A percentile compares a stretch with the other conserved stretches of the same genome.
These are phyloP conservation scores for Choristoneura fumiferana DNA, from an alignment of 1,140 invertebrate genomes.

Conservation along the genomic window DNA sequence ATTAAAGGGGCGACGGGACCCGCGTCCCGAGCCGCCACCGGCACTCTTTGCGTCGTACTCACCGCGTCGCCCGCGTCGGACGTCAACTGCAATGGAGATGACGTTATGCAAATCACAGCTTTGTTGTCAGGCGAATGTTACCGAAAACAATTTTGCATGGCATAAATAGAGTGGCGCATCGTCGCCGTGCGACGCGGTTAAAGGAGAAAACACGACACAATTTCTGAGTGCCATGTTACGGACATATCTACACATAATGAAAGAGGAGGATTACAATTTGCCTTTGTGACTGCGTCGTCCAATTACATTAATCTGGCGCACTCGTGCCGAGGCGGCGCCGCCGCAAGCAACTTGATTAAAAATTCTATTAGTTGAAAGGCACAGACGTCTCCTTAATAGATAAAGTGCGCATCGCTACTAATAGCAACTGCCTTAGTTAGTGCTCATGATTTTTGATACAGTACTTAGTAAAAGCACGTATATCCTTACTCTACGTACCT, in stretches of 20 bases:
- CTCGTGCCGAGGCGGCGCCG: constrained; percentile 56
- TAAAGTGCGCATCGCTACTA: constrained; percentile 55
- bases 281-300: constrained; percentile 73
- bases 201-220: constrained; percentile 55
- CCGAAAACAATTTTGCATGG: constrained; percentile 37
- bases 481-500: neutral
- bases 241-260: constrained; percentile 62
- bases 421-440: constrained; percentile 6
- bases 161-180: constrained; percentile 31
- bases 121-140: constrained; percentile 47
- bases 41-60: constrained; percentile 45
- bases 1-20: constrained; percentile 59
- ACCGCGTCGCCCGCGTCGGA: constrained; percentile 46
- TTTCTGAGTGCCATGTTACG: constrained; percentile 57
- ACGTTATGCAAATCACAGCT: constrained; percentile 44
- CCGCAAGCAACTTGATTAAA: constrained; percentile 73
- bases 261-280: constrained; percentile 75
- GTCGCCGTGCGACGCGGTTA: constrained; percentile 28
- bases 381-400: constrained; percentile 68
- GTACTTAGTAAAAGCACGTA: neutral
- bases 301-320: constrained; percentile 75
- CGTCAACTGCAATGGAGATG: constrained; percentile 45
- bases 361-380: constrained; percentile 76
- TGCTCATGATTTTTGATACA: neutral
- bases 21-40: constrained; percentile 46